Evolutionary conservation across 2,797 vertebrate species (phyloP).

Genomic region (Rhinella marina): DNA sequence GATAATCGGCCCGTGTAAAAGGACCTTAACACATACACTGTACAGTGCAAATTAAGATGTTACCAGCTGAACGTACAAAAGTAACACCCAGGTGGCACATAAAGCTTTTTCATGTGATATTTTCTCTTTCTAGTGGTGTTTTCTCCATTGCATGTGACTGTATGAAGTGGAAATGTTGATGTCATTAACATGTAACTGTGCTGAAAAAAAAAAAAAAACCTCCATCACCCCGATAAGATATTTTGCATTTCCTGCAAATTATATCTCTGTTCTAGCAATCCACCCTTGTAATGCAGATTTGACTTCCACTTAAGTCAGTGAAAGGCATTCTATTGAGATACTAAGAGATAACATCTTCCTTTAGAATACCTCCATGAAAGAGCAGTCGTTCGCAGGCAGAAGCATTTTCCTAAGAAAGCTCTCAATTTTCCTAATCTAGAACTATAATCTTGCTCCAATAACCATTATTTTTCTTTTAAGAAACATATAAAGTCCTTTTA

Average conservation of each 20-base stretch:
- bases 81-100: not conserved
- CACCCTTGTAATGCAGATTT: conserved; percentile 67
- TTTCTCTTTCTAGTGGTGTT: not conserved
- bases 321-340: conserved; percentile 69
- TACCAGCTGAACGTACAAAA: not conserved
- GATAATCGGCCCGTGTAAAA: too few relatives aligned
- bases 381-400: conserved; percentile 68
- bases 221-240: conserved; percentile 56
- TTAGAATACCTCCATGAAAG: conserved; percentile 70
- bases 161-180: conserved; percentile 52
- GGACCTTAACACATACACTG: not conserved
- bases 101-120: not conserved
- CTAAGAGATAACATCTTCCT: conserved; percentile 69
- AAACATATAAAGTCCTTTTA: conserved; percentile 64
- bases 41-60: not conserved
- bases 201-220: conserved; percentile 16
- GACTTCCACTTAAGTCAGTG: conserved; percentile 70
- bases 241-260: conserved; percentile 65
- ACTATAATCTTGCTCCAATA: conserved; percentile 72
- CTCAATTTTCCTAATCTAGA: conserved; percentile 71
- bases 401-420: conserved; percentile 70
- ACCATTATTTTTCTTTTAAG: conserved; percentile 71
- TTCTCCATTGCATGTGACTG: conserved; percentile 23
- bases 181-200: conserved; percentile 52
- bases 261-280: conserved; percentile 69